Percentiles rank a stretch among this genome's conserved stretches.
Conservation (phyloP, 2,888 invertebrate genomes). For the Allygus modestus region DNA sequence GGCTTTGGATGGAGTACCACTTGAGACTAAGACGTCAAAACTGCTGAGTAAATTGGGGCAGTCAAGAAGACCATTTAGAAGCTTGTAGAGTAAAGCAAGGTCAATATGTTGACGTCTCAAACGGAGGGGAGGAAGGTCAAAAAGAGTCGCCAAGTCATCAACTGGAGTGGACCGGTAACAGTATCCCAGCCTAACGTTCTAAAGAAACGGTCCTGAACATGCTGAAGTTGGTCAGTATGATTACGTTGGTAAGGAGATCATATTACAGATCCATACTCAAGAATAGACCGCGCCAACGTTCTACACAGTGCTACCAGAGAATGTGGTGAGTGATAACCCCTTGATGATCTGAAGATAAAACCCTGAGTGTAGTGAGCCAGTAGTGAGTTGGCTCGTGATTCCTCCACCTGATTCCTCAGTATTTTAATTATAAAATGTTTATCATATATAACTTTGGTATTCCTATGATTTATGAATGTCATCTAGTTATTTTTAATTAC, state of each 20-base stretch:
- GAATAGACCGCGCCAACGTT: neutral
- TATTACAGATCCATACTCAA: neutral
- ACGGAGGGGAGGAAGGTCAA: neutral
- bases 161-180: neutral
- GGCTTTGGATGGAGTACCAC: neutral
- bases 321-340: neutral
- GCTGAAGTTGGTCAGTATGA: neutral
- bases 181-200: neutral
- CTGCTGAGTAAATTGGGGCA: neutral
- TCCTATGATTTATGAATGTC: too few relatives aligned
- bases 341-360: neutral
- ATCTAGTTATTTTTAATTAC: too few relatives aligned
- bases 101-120: slow-evolving; percentile 1
- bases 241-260: neutral
- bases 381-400: neutral
- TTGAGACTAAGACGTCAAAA: neutral
- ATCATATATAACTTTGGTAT: too few relatives aligned
- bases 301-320: neutral
- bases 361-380: too few relatives aligned
- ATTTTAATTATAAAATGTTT: too few relatives aligned
- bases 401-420: too few relatives aligned
- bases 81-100: neutral
- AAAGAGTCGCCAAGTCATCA: neutral
- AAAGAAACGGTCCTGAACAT: neutral
- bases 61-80: neutral